A percentile compares a stretch with the other conserved stretches of the same genome.
These are phyloP conservation scores for Protaetia brevitarsis DNA, from an alignment of 1,140 invertebrate species.

Conservation along the genomic window DNA sequence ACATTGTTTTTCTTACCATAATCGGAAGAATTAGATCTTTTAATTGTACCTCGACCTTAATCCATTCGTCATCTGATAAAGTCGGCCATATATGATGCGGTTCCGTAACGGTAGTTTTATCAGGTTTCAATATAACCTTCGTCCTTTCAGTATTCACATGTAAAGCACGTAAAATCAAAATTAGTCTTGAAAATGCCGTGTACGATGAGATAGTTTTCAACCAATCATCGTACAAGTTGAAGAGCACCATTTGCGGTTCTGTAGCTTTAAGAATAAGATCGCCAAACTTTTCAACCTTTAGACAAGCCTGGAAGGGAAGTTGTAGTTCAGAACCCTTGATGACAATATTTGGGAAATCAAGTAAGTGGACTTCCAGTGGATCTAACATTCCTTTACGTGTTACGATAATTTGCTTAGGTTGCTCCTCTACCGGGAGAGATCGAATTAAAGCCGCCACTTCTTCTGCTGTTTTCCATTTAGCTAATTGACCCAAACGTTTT, in stretches of 20 bases:
- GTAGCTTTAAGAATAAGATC: constrained; percentile 98
- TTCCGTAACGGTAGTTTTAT: constrained; percentile 98
- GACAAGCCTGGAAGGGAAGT: constrained; percentile 97
- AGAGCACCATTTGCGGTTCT: constrained; percentile 99
- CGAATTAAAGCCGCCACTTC: constrained; percentile 99
- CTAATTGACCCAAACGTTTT: constrained; percentile 88
- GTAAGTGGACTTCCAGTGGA: constrained; percentile 96
- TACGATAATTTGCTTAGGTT: constrained; percentile 99
- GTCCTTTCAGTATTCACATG: constrained; percentile 99
- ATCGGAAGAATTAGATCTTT: constrained; percentile 98
- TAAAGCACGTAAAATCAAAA: constrained; percentile 92
- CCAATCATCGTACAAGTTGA: constrained; percentile 99
- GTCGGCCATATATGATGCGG: constrained; percentile 99
- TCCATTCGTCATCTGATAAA: constrained; percentile 97
- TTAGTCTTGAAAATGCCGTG: constrained; percentile 96
- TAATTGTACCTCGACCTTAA: constrained; percentile 96
- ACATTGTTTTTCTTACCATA: constrained; percentile 99
- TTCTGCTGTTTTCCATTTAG: constrained; percentile 99
- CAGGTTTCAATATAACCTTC: constrained; percentile 97
- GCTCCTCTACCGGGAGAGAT: constrained; percentile 98
- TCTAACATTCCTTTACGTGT: constrained; percentile 99
- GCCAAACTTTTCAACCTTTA: constrained; percentile 99
- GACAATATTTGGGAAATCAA: constrained; percentile 99
- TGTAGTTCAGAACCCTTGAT: constrained; percentile 99
- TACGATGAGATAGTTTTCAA: constrained; percentile 95